Evolutionary conservation across 2,113 vertebrate species (phyloP).

Genomic region (Penelope pileata): DNA sequence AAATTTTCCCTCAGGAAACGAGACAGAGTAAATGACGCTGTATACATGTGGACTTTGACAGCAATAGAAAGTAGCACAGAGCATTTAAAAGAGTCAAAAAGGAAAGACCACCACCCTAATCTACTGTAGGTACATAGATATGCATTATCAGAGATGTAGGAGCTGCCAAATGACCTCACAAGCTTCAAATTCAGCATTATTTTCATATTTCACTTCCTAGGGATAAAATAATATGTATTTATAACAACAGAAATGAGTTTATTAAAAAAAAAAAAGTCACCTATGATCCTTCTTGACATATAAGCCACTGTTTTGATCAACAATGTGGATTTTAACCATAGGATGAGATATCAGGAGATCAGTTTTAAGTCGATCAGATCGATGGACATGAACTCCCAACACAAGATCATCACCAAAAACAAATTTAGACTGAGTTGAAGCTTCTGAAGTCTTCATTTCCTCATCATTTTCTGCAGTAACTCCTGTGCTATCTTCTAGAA

Average conservation of each 20-base stretch:
- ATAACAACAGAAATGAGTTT: not conserved
- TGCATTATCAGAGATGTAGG: not conserved
- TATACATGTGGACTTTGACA: fast-evolving
- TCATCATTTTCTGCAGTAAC: constrained; percentile 45
- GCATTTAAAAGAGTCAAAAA: not conserved
- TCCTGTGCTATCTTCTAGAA: constrained; percentile 67
- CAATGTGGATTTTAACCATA: constrained; percentile 92
- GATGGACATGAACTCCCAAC: constrained; percentile 90
- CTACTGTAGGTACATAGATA: not conserved
- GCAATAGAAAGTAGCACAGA: not conserved
- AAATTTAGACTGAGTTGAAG: constrained; percentile 58
- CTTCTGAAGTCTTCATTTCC: constrained; percentile 70
- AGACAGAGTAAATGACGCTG: not conserved
- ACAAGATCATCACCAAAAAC: constrained; percentile 85
- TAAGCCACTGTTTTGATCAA: constrained; percentile 87
- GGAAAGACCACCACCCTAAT: not conserved
- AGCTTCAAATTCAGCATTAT: not conserved
- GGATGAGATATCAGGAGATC: constrained; percentile 89
- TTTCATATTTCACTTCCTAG: not conserved
- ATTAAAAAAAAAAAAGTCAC: constrained; percentile 73
- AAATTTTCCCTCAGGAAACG: not conserved
- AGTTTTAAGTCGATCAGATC: constrained; percentile 88
- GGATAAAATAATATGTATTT: not conserved
- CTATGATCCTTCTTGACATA: constrained; percentile 91
- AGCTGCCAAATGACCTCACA: fast-evolving